Base-by-base conservation (phyloP, 2,888 invertebrate genomes). In the Syrista parreyssii region DNA sequence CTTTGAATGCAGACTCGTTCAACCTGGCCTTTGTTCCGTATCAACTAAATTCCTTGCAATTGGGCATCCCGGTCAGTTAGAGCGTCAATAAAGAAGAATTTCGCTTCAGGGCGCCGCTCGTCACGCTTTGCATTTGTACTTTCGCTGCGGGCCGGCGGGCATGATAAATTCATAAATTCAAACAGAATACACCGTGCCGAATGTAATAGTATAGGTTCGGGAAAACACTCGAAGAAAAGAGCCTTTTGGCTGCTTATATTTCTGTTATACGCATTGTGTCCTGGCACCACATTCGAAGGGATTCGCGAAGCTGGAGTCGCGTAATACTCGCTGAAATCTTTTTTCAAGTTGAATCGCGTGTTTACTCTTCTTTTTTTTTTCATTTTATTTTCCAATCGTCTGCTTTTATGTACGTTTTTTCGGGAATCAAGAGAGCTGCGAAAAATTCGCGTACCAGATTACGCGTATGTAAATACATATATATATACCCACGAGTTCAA, bases 21-120 rank as follows among this genome's bases (percentile, higher is more conserved):
- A 23, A 71, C 30, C 11, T 23, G 71, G 73, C 40, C 32, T 76
- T 74, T 73, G n/a, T 35, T 83, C 84, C 79, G 68, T 79, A 83
- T 83, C 86, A 89, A 88, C 87, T 85, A 85, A 87, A 88, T 89
- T 88, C 84, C 83, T 78, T 79, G 84, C 83, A 86, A 89, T 89
- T 89, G 87, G 88, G 85, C 82, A 82, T 83, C 82, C 75, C n/a
- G 68, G 78, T 79, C 80, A 83, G 82, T 83, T 85, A 83, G 79
- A 79, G 79, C 76, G 79, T 80, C 80, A 81, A 84, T 83, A 82
- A 84, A 85, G 82, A 87, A 86, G 85, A 85, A 84, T 84, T 77
- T 75, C 78, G 79, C 78, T 55, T 23, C 71, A 11, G 74, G 72
- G 32, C 12, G 33, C 55, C 9, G 55, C 55, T 15, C 55, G 55